These are phyloP conservation scores for Delia radicum DNA, from an alignment of 1,140 invertebrate species.

Conservation along the genomic window DNA sequence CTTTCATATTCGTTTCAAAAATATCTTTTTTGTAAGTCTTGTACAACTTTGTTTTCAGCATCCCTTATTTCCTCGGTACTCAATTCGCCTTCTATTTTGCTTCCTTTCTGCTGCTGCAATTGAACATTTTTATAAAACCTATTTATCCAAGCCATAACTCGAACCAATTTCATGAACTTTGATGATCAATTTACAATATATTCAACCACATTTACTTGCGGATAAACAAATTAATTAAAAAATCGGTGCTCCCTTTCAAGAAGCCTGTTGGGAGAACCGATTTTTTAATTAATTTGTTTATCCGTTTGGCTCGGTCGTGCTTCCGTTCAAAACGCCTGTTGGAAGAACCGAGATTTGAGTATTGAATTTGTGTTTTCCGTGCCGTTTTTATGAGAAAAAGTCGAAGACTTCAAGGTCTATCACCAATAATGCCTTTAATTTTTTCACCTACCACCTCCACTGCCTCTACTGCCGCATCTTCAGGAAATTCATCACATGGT, in stretches of 20 bases:
- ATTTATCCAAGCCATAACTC: background rate
- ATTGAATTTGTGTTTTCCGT: too few relatives aligned
- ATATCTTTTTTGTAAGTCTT: background rate
- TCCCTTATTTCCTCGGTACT: background rate
- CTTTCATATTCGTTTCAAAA: background rate
- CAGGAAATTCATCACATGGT: too few relatives aligned
- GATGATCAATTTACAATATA: background rate
- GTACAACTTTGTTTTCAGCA: background rate
- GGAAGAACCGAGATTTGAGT: conserved; percentile 38
- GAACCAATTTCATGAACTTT: background rate
- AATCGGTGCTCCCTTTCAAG: background rate
- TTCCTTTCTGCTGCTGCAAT: background rate
- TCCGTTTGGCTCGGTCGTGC: too few relatives aligned
- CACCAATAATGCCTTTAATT: too few relatives aligned
- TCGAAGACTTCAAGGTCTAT: too few relatives aligned
- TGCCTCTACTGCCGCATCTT: too few relatives aligned
- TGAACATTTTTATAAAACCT: background rate
- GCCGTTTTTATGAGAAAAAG: too few relatives aligned
- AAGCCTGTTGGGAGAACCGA: too few relatives aligned
- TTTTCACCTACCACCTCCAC: too few relatives aligned
- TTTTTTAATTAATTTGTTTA: too few relatives aligned
- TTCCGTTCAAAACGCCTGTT: conserved; percentile 24
- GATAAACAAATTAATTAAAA: background rate
- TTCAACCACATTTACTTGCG: background rate
- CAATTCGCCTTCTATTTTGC: background rate